Base-by-base conservation (phyloP, 2,797 vertebrate species). In the Sebastes dallii region DNA sequence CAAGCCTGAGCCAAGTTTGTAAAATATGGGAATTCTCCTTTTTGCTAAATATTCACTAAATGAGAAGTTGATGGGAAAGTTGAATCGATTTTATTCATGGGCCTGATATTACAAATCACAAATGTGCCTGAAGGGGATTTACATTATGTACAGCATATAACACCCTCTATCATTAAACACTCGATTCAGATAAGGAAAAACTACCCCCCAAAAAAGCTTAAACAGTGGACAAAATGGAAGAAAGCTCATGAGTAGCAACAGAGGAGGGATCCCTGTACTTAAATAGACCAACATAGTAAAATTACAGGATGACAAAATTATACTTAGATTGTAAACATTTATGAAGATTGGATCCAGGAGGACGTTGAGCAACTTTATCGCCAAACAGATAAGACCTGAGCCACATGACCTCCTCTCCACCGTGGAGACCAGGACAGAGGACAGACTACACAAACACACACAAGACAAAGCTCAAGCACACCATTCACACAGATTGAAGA, bases 1-100 rank as follows among this genome's bases (percentile, higher is more conserved):
- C 24, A 27, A 58, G 18, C 29, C 29, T 61, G 29, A 20, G 29
- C 18, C 59, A 1, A 32, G 18, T n/a, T 32, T n/a, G 5, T 32
- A 12, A 78, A 62, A 75, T 34, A 52, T 75, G 25, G 14, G 22
- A 68, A 72, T 36, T 8, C 5, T 60, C 68, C 22, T 82, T 85
- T 81, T 78, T 46, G 18, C 18, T 68, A 61, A 74, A 75, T 75
- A 78, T 61, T 62, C 24, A 34, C 30, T 20, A 14, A 10, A 29
- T 68, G 54, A 59, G n/a, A 50, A 54, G 60, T 29, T 76, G 27
- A 67, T 62, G 60, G 24, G 30, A 22, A 58, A 68, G 8, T 32
- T 3, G 36, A 62, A 13, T 62, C 4, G 2, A 10, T 59, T 71
- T 60, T 16, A 66, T 30, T 60, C 10, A 60, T 24, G 13, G 18